Evolutionary conservation across 2,113 vertebrate genomes (phyloP).

Genomic region (Octodon degus): DNA sequence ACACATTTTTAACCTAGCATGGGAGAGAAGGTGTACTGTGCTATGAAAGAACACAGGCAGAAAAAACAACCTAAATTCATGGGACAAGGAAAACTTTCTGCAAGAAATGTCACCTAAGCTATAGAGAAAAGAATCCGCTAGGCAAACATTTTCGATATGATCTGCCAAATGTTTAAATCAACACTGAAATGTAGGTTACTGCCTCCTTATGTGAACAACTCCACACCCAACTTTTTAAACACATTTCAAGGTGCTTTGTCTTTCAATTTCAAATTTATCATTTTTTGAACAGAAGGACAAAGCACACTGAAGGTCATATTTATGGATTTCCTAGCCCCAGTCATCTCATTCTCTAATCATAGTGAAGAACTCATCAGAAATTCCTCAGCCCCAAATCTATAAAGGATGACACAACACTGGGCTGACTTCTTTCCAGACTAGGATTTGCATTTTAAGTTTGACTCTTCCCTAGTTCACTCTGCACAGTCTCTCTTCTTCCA

Average conservation of each 20-base stretch:
- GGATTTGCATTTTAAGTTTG: neutral
- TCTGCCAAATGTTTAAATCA: neutral
- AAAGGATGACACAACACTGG: neutral
- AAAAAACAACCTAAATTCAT: neutral
- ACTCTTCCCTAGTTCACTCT: neutral
- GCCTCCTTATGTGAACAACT: neutral
- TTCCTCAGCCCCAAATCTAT: neutral
- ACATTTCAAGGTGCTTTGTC: neutral
- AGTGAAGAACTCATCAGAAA: neutral
- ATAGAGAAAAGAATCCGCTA: neutral
- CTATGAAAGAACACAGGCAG: neutral
- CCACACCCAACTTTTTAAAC: neutral
- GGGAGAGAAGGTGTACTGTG: neutral
- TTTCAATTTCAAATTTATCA: neutral
- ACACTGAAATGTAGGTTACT: neutral
- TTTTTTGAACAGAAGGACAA: neutral
- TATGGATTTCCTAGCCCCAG: neutral
- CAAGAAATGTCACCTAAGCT: neutral
- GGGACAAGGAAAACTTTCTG: neutral
- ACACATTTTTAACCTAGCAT: neutral
- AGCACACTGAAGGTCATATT: neutral
- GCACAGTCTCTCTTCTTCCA: neutral
- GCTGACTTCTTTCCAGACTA: neutral
- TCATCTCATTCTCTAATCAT: neutral
- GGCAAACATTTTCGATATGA: neutral